A percentile compares a stretch with the other conserved stretches of the same genome.
Conservation (phyloP, 2,113 vertebrate species). For the Callaeas wilsoni region DNA sequence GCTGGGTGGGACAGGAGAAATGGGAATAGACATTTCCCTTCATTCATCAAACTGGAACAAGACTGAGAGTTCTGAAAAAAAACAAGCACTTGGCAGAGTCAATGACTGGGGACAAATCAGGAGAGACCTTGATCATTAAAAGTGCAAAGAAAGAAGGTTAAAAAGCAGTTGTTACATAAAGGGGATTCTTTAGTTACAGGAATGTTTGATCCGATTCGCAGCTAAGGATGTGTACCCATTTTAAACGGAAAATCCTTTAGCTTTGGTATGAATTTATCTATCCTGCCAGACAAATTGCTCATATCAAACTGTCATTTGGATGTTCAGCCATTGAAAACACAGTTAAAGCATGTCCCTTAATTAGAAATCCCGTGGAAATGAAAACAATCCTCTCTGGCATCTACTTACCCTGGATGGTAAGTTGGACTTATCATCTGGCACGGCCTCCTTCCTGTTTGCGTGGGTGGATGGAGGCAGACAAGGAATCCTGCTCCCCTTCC, state of each 20-base stretch:
- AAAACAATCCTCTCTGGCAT: slow-evolving; percentile 50
- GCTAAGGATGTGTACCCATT: slow-evolving; percentile 41
- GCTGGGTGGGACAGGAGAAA: slow-evolving; percentile 52
- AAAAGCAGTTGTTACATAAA: slow-evolving; percentile 37
- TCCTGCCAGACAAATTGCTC: slow-evolving; percentile 48
- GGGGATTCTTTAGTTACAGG: neutral
- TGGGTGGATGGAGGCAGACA: neutral
- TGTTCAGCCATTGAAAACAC: slow-evolving; percentile 46
- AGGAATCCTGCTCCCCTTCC: slow-evolving; percentile 44
- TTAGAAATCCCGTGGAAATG: slow-evolving; percentile 38
- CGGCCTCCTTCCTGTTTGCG: slow-evolving; percentile 13
- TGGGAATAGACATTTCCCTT: slow-evolving; percentile 47
- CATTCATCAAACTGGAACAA: slow-evolving; percentile 47
- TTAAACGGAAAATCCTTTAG: slow-evolving; percentile 59
- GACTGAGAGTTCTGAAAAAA: neutral
- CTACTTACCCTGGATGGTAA: slow-evolving; percentile 17
- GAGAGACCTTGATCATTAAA: slow-evolving; percentile 24
- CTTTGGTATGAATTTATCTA: slow-evolving; percentile 53
- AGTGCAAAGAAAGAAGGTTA: slow-evolving; percentile 1
- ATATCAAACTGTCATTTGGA: slow-evolving; percentile 53
- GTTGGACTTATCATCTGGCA: slow-evolving; percentile 19
- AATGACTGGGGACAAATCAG: slow-evolving; percentile 16
- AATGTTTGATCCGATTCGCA: neutral
- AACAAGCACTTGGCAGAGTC: neutral
- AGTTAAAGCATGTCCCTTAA: slow-evolving; percentile 35